A percentile compares a stretch with the other conserved stretches of the same genome.
These are phyloP conservation scores for Hemiscyllium ocellatum DNA, from an alignment of 2,113 vertebrate genomes.

Conservation along the genomic window DNA sequence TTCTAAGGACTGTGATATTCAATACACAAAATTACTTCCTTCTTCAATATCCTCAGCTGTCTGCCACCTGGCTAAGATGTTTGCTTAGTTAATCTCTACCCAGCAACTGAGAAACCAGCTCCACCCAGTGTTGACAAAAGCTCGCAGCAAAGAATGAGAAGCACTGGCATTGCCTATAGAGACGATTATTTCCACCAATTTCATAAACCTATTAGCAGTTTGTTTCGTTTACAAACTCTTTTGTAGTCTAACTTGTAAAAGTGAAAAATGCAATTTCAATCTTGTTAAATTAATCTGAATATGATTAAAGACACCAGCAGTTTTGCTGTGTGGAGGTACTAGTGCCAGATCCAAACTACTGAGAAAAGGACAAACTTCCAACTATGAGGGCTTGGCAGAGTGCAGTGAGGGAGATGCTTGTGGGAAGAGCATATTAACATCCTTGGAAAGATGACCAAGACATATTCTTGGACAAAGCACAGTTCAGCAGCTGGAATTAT, in stretches of 20 bases:
- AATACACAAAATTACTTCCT: not conserved
- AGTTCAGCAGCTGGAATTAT: not conserved
- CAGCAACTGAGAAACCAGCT: not conserved
- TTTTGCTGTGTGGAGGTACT: not conserved
- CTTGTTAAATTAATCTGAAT: not conserved
- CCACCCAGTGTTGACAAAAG: not conserved
- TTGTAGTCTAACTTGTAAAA: not conserved
- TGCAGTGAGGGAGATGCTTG: not conserved
- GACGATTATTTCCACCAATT: not conserved
- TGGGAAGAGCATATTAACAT: not conserved
- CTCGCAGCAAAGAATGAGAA: not conserved
- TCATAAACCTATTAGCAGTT: not conserved
- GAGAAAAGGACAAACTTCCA: not conserved
- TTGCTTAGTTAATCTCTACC: not conserved
- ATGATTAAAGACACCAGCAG: not conserved
- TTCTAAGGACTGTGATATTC: not conserved
- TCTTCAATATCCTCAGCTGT: not conserved
- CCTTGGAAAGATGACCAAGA: not conserved
- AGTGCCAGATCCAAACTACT: not conserved
- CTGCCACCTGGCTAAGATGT: not conserved
- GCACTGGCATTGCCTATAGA: not conserved
- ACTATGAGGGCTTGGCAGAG: not conserved
- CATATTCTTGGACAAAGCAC: not conserved
- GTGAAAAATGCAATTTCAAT: not conserved
- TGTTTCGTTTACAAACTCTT: not conserved